Conservation (phyloP, 2,888 invertebrate genomes). For the Harmothoe impar region DNA sequence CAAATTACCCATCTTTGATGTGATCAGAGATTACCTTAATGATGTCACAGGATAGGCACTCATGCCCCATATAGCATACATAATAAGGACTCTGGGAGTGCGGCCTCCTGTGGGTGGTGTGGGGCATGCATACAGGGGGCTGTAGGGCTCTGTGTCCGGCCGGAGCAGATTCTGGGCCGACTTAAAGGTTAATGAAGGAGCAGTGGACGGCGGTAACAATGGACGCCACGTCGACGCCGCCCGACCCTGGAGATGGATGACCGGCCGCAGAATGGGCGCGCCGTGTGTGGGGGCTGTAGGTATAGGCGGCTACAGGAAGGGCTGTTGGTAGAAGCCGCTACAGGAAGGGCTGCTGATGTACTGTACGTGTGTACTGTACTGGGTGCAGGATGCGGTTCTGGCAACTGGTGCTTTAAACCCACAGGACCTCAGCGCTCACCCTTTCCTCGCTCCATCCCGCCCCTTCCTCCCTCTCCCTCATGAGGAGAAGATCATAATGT, state of each 20-base stretch:
- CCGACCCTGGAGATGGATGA: neutral
- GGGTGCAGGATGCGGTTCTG: neutral
- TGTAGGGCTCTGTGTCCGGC: conserved; percentile 1
- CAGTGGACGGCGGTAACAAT: conserved; percentile 36
- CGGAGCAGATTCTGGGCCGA: neutral
- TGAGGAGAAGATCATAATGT: too few relatives aligned
- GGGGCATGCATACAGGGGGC: neutral
- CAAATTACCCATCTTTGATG: too few relatives aligned
- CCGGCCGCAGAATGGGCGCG: conserved; percentile 10
- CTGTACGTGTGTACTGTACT: neutral
- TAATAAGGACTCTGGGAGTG: neutral
- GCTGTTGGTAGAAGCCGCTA: neutral
- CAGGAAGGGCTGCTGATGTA: conserved; percentile 13
- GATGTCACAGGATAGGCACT: neutral
- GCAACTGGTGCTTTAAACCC: too few relatives aligned
- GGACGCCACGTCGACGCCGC: neutral
- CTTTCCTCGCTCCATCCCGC: too few relatives aligned
- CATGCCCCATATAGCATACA: neutral
- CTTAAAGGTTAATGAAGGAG: conserved; percentile 43
- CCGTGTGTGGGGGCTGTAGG: neutral
- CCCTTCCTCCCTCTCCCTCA: too few relatives aligned
- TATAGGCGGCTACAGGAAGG: conserved; percentile 17
- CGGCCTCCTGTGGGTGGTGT: neutral
- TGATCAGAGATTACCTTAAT: neutral
- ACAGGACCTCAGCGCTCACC: too few relatives aligned